A percentile compares a stretch with the other conserved stretches of the same genome.
phyloP scores from a whole-genome alignment of 2,888 invertebrate genomes.

The Acronicta psi region DNA sequence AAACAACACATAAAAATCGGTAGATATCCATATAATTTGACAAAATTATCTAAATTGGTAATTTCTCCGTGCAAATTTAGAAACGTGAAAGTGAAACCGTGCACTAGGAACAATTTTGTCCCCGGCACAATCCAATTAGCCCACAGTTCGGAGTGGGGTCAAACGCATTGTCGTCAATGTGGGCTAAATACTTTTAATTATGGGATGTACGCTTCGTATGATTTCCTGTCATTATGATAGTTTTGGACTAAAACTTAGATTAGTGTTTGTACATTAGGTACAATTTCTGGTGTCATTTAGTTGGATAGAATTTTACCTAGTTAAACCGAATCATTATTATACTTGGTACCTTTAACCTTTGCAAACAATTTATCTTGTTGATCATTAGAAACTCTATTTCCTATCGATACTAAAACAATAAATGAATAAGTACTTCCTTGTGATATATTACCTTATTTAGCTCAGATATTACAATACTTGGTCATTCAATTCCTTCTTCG shows the following conservation, averaged over 20 bases:
- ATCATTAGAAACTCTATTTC: conserved; percentile 11
- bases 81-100: conserved; percentile 31
- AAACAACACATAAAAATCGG: background rate
- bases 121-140: conserved; percentile 62
- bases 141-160: conserved; percentile 61
- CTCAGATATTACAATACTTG: conserved; percentile 25
- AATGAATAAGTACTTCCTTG: conserved; percentile 13
- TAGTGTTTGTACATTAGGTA: background rate
- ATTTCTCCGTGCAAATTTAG: conserved; percentile 6
- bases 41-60: background rate
- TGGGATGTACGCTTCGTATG: conserved; percentile 63
- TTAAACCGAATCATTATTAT: too few relatives aligned
- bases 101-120: conserved; percentile 52
- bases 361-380: conserved; percentile 12
- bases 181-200: conserved; percentile 73
- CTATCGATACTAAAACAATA: conserved; percentile 10
- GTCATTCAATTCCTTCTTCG: conserved; percentile 30
- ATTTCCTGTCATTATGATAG: conserved; percentile 61
- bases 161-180: conserved; percentile 67
- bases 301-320: too few relatives aligned
- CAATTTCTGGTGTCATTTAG: too few relatives aligned
- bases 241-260: conserved; percentile 30
- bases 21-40: background rate
- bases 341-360: conserved; percentile 4
- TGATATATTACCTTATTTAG: conserved; percentile 32